Evolutionary conservation across 2,888 invertebrate genomes (phyloP), one percentile per base, ranked within the genome.

Genomic region (Macrophya alboannulata): DNA sequence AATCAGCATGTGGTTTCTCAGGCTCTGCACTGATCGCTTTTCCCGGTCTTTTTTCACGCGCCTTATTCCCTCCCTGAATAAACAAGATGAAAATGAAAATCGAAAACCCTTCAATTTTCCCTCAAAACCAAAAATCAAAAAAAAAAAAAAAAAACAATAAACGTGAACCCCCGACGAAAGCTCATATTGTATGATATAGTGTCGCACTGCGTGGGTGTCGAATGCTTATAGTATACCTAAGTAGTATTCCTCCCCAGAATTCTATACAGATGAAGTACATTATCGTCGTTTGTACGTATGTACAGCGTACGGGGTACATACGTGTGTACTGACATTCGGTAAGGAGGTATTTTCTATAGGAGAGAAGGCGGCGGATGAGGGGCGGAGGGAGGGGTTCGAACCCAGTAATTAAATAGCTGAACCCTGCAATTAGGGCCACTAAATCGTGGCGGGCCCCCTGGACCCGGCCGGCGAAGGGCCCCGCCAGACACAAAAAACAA

Each of bases 391-490:
- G 92, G 93, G 93, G 92, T 93, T 90, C 94, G 94, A 95, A 94
- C 94, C 95, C 96, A 96, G 96, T 96, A 97, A 97, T 97, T 97
- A 97, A 96, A 96, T 96, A 95, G 95, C 95, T 95, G 95, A 95
- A 96, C 96, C 96, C 96, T 96, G 96, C 96, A 96, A 97, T 97
- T 97, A 97, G 96, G 96, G 96, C 95, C 96, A 96, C 96, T 97
- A 97, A 97, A 97, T 97, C 96, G 96, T 95, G 95, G 95, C 95
- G 94, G 94, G 94, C 95, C 95, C 95, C 95, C 94, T 94, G 92
- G 94, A 94, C 94, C 94, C 94, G 93, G 93, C 90, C 90, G 92
- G 92, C 92, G 92, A 93, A 93, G 94, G 94, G 93, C 94, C 94
- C 93, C 17, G 94, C 93, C 93, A 93, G 93, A 93, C 93, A 93